Conservation (phyloP, 2,113 vertebrate genomes). For the Callithrix jacchus region DNA sequence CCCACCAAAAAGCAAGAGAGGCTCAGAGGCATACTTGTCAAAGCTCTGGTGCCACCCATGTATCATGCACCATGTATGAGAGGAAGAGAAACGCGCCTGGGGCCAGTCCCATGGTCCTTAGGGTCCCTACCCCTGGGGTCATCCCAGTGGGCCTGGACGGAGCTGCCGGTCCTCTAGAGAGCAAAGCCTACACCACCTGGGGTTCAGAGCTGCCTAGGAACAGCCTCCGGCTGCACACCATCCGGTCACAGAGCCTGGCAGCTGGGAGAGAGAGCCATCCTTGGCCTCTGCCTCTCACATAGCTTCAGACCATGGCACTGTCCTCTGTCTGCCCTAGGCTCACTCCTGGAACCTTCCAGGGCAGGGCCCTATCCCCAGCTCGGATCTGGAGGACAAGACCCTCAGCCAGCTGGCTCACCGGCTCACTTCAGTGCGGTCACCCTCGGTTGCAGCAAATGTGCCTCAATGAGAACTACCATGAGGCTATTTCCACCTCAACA, state of each 20-base stretch:
- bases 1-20: not conserved
- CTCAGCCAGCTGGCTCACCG: accelerated
- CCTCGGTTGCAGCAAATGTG: accelerated
- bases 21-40: not conserved
- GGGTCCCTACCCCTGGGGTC: not conserved
- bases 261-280: not conserved
- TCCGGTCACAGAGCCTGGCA: not conserved
- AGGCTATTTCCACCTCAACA: not conserved
- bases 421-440: accelerated
- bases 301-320: accelerated
- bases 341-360: not conserved
- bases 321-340: too few species aligned
- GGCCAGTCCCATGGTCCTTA: accelerated
- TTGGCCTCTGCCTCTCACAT: not conserved
- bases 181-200: not conserved
- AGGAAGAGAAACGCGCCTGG: accelerated
- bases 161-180: not conserved
- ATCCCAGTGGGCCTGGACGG: not conserved
- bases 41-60: not conserved
- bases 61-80: not conserved
- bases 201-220: too few species aligned
- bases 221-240: accelerated
- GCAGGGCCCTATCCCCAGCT: not conserved
- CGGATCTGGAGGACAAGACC: accelerated
- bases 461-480: accelerated